A percentile compares a stretch with the other conserved stretches of the same genome.
Evolutionary conservation across 2,113 vertebrate species (phyloP).

Genomic region (Prionailurus viverrinus): DNA sequence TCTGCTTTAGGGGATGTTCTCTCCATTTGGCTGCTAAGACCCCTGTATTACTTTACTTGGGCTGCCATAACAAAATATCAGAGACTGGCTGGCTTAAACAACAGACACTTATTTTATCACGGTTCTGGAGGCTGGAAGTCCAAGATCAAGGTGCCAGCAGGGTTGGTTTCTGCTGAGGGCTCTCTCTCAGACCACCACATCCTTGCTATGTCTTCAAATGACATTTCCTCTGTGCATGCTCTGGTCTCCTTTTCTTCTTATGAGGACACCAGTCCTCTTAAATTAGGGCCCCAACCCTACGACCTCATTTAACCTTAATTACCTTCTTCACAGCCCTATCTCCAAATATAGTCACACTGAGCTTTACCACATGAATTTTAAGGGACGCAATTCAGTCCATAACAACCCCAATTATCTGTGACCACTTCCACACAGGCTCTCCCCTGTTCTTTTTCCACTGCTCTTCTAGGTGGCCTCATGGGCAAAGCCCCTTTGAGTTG

Average conservation of each 20-base stretch:
- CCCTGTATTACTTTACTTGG: background rate
- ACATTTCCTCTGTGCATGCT: background rate
- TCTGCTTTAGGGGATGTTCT: background rate
- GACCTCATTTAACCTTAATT: background rate
- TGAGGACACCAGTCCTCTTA: background rate
- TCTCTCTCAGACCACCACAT: background rate
- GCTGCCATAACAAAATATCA: background rate
- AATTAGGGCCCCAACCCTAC: background rate
- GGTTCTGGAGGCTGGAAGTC: background rate
- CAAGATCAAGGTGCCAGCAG: background rate
- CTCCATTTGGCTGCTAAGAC: background rate
- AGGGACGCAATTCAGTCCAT: background rate
- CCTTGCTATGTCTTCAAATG: background rate
- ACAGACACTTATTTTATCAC: background rate
- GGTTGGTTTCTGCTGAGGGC: background rate
- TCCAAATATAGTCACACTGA: background rate
- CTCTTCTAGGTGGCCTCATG: background rate
- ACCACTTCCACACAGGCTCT: background rate
- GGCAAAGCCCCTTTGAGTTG: background rate
- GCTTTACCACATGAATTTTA: background rate
- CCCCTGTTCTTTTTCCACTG: background rate
- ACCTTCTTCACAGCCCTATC: background rate
- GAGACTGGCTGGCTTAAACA: background rate
- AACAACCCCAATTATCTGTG: background rate
- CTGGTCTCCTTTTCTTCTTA: background rate